Percentiles rank a stretch among this genome's conserved stretches.
These are phyloP conservation scores for Athene noctua DNA, from an alignment of 2,113 vertebrate species.

Conservation along the genomic window DNA sequence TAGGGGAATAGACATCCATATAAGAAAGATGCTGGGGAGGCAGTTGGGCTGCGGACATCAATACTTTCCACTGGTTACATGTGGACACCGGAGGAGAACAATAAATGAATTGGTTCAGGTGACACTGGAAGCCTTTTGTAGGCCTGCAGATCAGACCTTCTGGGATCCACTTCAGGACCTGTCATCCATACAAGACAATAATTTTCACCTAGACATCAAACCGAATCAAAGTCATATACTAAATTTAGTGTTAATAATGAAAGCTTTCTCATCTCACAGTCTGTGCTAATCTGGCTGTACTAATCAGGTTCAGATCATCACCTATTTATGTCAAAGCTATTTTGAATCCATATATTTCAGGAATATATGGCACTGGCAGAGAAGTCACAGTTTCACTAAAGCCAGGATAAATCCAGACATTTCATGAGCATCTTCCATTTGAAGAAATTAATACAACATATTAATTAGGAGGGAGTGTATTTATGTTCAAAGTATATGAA, in stretches of 20 bases:
- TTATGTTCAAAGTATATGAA: background rate
- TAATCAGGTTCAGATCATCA: background rate
- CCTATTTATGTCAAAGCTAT: background rate
- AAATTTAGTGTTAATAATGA: background rate
- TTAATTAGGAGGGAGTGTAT: background rate
- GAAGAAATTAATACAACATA: background rate
- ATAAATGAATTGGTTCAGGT: background rate
- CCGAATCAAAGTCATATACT: too few relatives aligned
- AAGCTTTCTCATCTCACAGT: background rate
- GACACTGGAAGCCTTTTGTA: background rate
- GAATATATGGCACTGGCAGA: background rate
- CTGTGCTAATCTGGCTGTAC: background rate
- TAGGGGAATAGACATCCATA: accelerated
- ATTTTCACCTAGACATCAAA: background rate
- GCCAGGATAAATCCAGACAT: background rate
- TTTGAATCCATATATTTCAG: background rate
- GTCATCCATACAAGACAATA: background rate
- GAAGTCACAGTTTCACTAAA: background rate
- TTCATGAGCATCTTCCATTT: background rate
- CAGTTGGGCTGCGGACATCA: background rate
- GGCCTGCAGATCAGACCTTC: background rate
- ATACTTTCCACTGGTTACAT: background rate
- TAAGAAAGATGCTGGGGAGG: background rate
- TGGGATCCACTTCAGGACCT: background rate
- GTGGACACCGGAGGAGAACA: background rate